A percentile compares a stretch with the other conserved stretches of the same genome.
Evolutionary conservation across 2,797 vertebrate species (phyloP).

Genomic region (Hozukius guyotensis): DNA sequence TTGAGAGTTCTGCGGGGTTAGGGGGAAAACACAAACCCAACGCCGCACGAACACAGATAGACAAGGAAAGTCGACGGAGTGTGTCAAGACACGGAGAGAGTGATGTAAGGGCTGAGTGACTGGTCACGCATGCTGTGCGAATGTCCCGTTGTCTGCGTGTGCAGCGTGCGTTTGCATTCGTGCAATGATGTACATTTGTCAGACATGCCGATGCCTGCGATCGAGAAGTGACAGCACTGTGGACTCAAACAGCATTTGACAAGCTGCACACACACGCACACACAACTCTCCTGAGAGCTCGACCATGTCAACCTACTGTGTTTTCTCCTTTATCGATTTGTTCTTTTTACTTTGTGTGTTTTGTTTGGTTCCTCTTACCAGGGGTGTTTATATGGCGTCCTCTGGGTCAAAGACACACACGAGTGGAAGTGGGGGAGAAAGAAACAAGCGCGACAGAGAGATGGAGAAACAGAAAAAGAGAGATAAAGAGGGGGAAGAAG

Average conservation of each 20-base stretch:
- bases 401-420: conserved; percentile 43
- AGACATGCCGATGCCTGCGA: not conserved
- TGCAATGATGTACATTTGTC: conserved; percentile 7
- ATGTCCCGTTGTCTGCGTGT: not conserved
- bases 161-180: not conserved
- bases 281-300: not conserved
- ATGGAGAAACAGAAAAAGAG: not conserved
- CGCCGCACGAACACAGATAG: conserved; percentile 11
- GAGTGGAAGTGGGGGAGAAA: not conserved
- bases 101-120: conserved; percentile 5
- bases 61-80: conserved; percentile 11
- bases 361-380: conserved; percentile 32
- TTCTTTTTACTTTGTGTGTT: conserved; percentile 36
- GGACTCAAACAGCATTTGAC: conserved; percentile 17
- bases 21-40: conserved; percentile 46
- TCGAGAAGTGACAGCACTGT: conserved; percentile 4
- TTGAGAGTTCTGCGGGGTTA: conserved; percentile 49
- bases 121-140: not conserved
- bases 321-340: conserved; percentile 50
- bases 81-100: conserved; percentile 12
- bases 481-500: conserved; percentile 18
- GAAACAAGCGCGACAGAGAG: not conserved
- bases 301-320: conserved; percentile 31
- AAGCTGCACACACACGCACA: not conserved
- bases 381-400: conserved; percentile 19